Evolutionary conservation across 30 jellyfish, hydroid and myxozoan species (phyloP).

Genomic region (Euphysa ruthae): DNA sequence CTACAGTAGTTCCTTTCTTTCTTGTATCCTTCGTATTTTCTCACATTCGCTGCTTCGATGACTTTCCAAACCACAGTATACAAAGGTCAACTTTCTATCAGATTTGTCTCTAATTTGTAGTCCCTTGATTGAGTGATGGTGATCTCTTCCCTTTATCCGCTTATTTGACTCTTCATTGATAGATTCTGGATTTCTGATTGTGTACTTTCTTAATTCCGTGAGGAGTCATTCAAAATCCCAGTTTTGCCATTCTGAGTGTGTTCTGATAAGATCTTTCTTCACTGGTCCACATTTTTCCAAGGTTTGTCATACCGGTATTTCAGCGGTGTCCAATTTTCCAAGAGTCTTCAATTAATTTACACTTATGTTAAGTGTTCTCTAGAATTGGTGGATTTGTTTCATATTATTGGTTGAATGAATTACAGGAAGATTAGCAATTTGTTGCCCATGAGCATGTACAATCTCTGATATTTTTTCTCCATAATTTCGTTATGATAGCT

Average conservation of each 20-base stretch:
- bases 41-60: constrained; percentile 13
- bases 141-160: not conserved
- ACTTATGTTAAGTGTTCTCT: constrained; percentile 8
- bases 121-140: too few relatives aligned
- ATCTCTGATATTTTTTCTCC: constrained; percentile 21
- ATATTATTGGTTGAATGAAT: not conserved
- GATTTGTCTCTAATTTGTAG: too few relatives aligned
- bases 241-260: constrained; percentile 29
- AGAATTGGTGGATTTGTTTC: constrained; percentile 25
- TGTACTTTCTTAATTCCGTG: too few relatives aligned
- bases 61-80: constrained; percentile 10
- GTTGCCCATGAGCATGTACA: constrained; percentile 20
- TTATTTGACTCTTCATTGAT: not conserved
- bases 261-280: constrained; percentile 1
- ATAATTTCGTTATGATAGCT: constrained; percentile 1
- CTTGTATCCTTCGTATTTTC: not conserved
- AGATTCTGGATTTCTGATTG: constrained; percentile 19
- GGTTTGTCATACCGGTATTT: constrained; percentile 23
- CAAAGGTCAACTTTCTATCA: too few relatives aligned
- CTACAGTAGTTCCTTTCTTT: constrained; percentile 5
- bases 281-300: constrained; percentile 33
- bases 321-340: constrained; percentile 37
- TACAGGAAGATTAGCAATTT: constrained; percentile 10
- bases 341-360: constrained; percentile 52
- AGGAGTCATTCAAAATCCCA: constrained; percentile 16